Evolutionary conservation across 1,140 invertebrate species (phyloP).

Genomic region (Ostrea edulis): DNA sequence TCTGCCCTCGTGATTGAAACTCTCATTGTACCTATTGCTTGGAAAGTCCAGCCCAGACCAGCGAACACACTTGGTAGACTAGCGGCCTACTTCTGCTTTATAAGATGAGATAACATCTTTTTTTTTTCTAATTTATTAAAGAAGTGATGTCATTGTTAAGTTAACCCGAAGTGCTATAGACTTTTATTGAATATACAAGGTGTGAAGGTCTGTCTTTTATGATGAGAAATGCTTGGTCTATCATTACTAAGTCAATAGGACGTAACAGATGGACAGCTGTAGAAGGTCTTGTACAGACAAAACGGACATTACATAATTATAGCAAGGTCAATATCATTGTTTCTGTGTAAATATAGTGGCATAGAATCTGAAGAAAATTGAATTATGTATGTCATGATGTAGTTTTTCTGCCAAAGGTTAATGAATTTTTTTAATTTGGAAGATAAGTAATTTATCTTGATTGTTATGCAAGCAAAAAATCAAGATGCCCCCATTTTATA

Average conservation of each 20-base stretch:
- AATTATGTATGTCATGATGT: no score
- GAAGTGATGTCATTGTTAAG: not conserved
- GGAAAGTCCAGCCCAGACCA: not conserved
- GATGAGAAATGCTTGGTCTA: not conserved
- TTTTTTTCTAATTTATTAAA: constrained; percentile 25
- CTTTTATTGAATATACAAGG: not conserved
- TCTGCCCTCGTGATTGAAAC: not conserved
- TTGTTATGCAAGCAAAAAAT: not conserved
- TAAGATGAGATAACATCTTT: constrained; percentile 9
- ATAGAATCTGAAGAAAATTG: not conserved
- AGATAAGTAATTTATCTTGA: not conserved
- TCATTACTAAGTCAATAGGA: constrained; percentile 13
- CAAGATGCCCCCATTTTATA: not conserved
- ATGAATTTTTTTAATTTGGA: not conserved
- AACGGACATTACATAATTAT: not conserved
- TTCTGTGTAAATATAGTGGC: constrained; percentile 12
- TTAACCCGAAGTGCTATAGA: not conserved
- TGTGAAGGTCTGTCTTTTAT: constrained; percentile 30
- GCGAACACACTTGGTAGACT: not conserved
- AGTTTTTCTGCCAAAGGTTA: no score
- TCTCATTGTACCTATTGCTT: not conserved
- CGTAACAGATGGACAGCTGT: constrained; percentile 15
- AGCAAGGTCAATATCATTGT: not conserved
- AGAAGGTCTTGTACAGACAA: not conserved
- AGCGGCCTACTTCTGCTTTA: constrained; percentile 12